Percentiles rank a stretch among this genome's conserved stretches.
phyloP scores from a whole-genome alignment of 1,140 invertebrate species.

The roundworm (Caenorhabditis elegans) region WBcel235 BX284605.5:8081001-8081500 shows the following conservation, averaged over 20 bases:
- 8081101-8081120: background rate
- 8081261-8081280: no score
- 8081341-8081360: no score
- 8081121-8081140: background rate
- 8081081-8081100: background rate
- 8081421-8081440: background rate
- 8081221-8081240: background rate
- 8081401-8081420: background rate
- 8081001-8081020: background rate
- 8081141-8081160: background rate
- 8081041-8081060: background rate
- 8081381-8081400: no score
- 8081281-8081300: no score
- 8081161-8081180: background rate
- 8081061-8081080: background rate
- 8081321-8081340: no score
- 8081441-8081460: background rate
- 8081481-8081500: background rate
- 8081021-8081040: background rate
- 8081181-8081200: background rate
- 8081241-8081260: no score
- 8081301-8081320: no score
- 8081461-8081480: slow-evolving; percentile 1
- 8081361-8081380: no score
- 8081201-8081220: background rate